Evolutionary conservation across 92 coral and sea anemone species (phyloP), one percentile per base, ranked within the genome.

Genomic region (Ricordea florida): DNA sequence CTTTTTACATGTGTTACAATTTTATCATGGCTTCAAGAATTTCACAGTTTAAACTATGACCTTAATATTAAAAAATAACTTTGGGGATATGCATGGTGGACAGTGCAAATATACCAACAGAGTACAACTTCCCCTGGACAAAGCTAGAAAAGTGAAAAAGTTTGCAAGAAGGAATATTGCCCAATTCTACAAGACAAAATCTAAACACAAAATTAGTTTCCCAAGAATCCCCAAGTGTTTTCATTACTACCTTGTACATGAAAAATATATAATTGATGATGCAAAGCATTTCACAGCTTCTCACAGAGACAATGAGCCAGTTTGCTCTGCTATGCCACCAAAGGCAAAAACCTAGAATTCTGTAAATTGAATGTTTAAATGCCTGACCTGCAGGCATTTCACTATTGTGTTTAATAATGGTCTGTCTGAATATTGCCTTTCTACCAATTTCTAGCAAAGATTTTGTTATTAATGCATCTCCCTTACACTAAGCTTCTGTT

Each of bases 301-400:
- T 53, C 61, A 34, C 9, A 4, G 77, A 70, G 77, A 43, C n/a
- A n/a, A n/a, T 70, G 55, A 42, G 45, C 56, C 14, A 70, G 27
- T 70, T 38, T 29, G n/a, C 18, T 70, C 41, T 42, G 40, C 53
- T 53, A 70, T 63, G 16, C 65, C 47, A 49, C 27, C 38, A 27
- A 25, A 65, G 43, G 40, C 41, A 53, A 16, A 55, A 34, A 51
- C 16, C 15, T 11, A 26, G 29, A 41, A 70, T 26, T 70, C 51
- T 52, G 33, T 38, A 52, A 24, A 55, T 40, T 70, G 77, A 70
- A 70, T 55, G 27, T 53, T n/a, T 17, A 26, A 32, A 25, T 53
- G 65, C 65, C 77, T 40, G 77, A 26, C 77, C 77, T 26, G 77
- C 77, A 70, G 77, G 65, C 52, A 53, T 27, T 13, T 30, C 24